phyloP scores from a whole-genome alignment of 2,888 invertebrate species.

The Dioctria linearis region DNA sequence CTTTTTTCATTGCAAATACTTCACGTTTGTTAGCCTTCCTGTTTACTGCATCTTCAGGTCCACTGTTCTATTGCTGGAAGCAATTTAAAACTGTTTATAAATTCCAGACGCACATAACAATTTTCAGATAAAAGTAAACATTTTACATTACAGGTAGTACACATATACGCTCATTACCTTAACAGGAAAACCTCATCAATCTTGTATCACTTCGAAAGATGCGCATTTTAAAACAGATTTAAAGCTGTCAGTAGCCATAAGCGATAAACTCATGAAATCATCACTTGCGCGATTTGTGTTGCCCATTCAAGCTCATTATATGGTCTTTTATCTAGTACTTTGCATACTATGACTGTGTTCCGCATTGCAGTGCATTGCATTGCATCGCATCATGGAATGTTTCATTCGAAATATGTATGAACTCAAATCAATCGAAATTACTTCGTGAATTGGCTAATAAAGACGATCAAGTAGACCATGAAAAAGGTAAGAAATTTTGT shows the following conservation, averaged over 20 bases:
- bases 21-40: background rate
- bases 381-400: background rate
- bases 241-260: background rate
- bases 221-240: background rate
- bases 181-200: background rate
- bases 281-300: background rate
- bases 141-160: background rate
- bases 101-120: background rate
- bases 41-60: background rate
- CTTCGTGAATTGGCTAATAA: background rate
- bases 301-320: background rate
- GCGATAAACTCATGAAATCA: background rate
- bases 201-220: background rate
- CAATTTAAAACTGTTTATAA: background rate
- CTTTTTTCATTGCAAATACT: background rate
- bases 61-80: background rate
- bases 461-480: background rate
- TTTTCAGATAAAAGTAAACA: background rate
- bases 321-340: too few species aligned
- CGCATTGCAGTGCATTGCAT: background rate
- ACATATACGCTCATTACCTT: background rate
- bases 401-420: background rate
- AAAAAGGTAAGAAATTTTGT: background rate
- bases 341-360: background rate
- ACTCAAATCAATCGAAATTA: background rate